A percentile compares a stretch with the other conserved stretches of the same genome.
These are phyloP conservation scores for Antechinus stuartii DNA, from an alignment of 2,113 vertebrate genomes.

Conservation along the genomic window DNA sequence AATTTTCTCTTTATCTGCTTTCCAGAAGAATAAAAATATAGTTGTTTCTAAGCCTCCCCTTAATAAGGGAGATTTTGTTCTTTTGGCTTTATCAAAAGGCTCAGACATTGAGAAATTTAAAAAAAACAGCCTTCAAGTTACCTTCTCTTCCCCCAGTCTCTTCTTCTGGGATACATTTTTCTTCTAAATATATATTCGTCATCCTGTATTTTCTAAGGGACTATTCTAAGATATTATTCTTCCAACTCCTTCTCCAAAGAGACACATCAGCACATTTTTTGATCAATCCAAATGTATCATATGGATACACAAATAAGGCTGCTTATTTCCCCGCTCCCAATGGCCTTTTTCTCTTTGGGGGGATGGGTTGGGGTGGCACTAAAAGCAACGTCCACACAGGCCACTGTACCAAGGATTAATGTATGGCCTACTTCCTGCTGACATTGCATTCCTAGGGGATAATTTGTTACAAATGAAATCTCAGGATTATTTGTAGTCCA, in stretches of 20 bases:
- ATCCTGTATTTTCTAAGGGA: neutral
- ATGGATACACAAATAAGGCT: accelerated
- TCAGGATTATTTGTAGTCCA: conserved; percentile 55
- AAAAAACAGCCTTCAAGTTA: neutral
- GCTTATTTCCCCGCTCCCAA: neutral
- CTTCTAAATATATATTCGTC: neutral
- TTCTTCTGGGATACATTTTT: neutral
- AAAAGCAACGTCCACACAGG: neutral
- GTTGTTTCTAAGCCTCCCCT: neutral
- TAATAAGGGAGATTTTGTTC: neutral
- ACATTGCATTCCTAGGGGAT: conserved; percentile 4
- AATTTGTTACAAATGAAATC: conserved; percentile 38
- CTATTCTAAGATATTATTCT: neutral
- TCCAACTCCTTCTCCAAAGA: too few species aligned
- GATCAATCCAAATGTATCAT: neutral
- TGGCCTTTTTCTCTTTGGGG: neutral
- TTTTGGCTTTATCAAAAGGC: too few species aligned
- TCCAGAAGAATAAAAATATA: too few species aligned
- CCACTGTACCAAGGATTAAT: neutral
- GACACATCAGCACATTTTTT: neutral
- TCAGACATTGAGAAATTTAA: neutral
- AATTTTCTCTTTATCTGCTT: accelerated
- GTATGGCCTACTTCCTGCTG: neutral
- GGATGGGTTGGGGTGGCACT: neutral
- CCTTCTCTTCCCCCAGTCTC: neutral